These are phyloP conservation scores for Anolis carolinensis DNA, from an alignment of 2,113 vertebrate species.

Conservation along the genomic window DNA sequence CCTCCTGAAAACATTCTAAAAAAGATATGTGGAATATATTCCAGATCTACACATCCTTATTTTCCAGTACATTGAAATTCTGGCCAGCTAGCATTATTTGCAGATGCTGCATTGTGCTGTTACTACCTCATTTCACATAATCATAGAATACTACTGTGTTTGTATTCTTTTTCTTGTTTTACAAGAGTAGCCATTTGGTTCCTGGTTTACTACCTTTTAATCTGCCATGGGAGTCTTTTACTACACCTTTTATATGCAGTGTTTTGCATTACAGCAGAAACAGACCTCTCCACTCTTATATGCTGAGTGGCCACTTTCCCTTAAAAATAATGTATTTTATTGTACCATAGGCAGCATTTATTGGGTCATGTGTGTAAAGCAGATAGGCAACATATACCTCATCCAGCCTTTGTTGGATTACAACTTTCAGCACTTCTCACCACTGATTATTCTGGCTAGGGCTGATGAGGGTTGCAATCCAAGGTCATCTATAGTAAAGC, in stretches of 20 bases:
- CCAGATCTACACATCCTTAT: no score
- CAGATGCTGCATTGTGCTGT: background rate
- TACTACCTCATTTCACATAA: background rate
- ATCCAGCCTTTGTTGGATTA: no score
- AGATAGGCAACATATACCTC: no score
- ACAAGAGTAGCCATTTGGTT: slow-evolving; percentile 2
- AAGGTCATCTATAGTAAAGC: no score
- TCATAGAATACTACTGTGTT: slow-evolving; percentile 25
- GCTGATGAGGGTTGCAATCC: no score
- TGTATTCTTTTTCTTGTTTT: background rate
- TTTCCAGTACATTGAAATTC: background rate
- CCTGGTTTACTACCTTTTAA: background rate
- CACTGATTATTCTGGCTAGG: no score
- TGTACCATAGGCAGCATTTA: slow-evolving; percentile 25
- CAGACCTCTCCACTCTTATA: slow-evolving; percentile 44
- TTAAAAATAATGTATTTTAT: background rate
- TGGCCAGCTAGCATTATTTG: background rate
- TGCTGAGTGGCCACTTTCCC: background rate
- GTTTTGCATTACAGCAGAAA: slow-evolving; percentile 49
- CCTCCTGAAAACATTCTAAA: no score
- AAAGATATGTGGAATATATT: no score
- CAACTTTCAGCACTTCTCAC: no score
- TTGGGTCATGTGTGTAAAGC: no score
- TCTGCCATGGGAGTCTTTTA: background rate
- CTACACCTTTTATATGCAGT: background rate